phyloP scores from a whole-genome alignment of 2,113 vertebrate species.

The Eudyptes chrysolophus region DNA sequence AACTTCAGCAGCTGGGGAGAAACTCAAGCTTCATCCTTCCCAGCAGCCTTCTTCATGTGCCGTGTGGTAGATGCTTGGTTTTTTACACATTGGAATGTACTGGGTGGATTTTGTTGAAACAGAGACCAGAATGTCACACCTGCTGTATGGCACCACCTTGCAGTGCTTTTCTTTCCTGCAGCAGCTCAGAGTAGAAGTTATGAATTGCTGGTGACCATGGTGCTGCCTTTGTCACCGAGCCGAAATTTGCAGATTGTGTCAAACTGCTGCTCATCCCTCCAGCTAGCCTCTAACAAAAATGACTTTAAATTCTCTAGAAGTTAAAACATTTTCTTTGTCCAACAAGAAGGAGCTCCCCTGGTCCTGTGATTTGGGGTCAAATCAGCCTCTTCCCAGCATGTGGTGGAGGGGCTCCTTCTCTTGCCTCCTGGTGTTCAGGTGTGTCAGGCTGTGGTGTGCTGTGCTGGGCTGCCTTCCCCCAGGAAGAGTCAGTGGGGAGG shows the following conservation, averaged over 20 bases:
- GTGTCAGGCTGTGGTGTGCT: rapidly evolving
- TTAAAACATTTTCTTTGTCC: not conserved
- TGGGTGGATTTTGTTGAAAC: not conserved
- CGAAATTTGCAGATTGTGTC: not conserved
- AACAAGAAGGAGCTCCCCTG: not conserved
- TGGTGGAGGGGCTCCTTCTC: not conserved
- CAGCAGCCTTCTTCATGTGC: not conserved
- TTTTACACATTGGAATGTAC: not conserved
- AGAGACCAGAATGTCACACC: not conserved
- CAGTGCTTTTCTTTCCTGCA: not conserved
- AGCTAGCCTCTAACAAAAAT: not conserved
- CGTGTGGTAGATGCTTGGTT: rapidly evolving
- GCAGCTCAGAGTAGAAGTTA: not conserved
- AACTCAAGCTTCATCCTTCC: not conserved
- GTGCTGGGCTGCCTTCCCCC: not conserved
- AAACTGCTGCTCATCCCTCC: not conserved
- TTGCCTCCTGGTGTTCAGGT: rapidly evolving
- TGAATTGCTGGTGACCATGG: rapidly evolving
- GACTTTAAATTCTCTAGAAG: not conserved
- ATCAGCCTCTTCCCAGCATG: rapidly evolving
- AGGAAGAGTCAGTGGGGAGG: not conserved
- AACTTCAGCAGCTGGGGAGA: not conserved
- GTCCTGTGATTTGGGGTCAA: not conserved
- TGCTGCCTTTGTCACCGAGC: not conserved
- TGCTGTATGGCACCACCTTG: not conserved